Evolutionary conservation across 1,140 invertebrate species (phyloP).

Genomic region (Drosophila yakuba): DNA sequence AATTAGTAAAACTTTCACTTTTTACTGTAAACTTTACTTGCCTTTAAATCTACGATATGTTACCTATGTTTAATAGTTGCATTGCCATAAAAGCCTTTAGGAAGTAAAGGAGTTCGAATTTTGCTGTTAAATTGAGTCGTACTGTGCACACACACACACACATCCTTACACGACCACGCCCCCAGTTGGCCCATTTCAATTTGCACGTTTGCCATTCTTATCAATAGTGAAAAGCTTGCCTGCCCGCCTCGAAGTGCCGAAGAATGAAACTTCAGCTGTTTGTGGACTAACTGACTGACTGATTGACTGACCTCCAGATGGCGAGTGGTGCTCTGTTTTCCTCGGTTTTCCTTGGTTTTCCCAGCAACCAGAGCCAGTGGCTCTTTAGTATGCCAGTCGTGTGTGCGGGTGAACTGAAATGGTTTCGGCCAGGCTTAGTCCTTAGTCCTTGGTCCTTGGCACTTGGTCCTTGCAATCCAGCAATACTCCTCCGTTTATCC

Average conservation of each 20-base stretch:
- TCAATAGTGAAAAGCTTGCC: constrained; percentile 45
- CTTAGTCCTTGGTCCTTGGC: constrained; percentile 8
- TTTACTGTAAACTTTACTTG: background rate
- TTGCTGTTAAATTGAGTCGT: background rate
- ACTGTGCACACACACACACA: background rate
- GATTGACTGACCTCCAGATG: constrained; percentile 57
- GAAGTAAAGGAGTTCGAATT: background rate
- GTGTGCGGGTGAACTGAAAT: constrained; percentile 26
- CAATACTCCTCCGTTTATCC: constrained; percentile 3
- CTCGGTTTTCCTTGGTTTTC: background rate
- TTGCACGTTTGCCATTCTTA: constrained; percentile 52
- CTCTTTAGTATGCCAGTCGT: constrained; percentile 60
- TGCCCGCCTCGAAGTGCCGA: constrained; percentile 1
- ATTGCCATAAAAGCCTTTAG: background rate
- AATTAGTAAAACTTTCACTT: too few species aligned
- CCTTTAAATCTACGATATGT: too few species aligned
- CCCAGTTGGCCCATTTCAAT: constrained; percentile 38
- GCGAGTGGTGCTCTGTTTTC: constrained; percentile 16
- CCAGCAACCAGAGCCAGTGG: background rate
- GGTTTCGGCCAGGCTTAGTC: constrained; percentile 14
- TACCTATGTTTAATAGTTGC: background rate
- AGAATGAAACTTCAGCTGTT: constrained; percentile 57
- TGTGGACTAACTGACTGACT: constrained; percentile 61
- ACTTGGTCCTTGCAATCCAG: constrained; percentile 8
- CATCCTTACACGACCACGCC: constrained; percentile 22